Conservation (phyloP, 2,797 vertebrate species). For the Oreochromis mossambicus region DNA sequence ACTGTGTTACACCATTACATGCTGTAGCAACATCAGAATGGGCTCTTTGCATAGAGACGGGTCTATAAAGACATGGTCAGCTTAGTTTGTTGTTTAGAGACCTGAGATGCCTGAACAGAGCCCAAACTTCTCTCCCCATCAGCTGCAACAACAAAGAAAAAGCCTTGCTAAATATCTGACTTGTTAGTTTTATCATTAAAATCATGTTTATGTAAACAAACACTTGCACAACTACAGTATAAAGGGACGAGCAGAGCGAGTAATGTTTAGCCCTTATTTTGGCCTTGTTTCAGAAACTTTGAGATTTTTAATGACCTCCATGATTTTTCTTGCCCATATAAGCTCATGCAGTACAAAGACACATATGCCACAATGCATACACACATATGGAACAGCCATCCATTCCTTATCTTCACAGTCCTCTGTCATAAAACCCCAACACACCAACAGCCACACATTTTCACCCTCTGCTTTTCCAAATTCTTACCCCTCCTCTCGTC, state of each 20-base stretch:
- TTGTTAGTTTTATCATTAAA: neutral
- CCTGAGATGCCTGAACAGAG: neutral
- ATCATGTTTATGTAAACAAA: neutral
- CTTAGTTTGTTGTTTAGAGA: neutral
- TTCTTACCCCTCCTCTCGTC: neutral
- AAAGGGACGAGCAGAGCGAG: neutral
- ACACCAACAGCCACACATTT: conserved; percentile 64
- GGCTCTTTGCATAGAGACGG: neutral
- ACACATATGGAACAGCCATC: neutral
- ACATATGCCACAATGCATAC: conserved; percentile 15
- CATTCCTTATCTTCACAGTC: conserved; percentile 42
- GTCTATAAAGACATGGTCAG: neutral
- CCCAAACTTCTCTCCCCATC: fast-evolving
- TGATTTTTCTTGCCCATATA: neutral
- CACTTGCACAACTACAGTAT: fast-evolving
- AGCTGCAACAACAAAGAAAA: fast-evolving
- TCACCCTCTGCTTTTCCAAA: conserved; percentile 61
- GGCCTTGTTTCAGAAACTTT: neutral
- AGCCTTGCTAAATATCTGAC: neutral
- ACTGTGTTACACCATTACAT: neutral
- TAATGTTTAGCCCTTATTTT: neutral
- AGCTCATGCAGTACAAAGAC: neutral
- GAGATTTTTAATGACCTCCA: neutral
- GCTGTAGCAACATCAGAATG: neutral
- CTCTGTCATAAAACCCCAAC: conserved; percentile 36